A percentile compares a stretch with the other conserved stretches of the same genome.
These are phyloP conservation scores for Etheostoma perlongum DNA, from an alignment of 2,797 vertebrate species.

Conservation along the genomic window DNA sequence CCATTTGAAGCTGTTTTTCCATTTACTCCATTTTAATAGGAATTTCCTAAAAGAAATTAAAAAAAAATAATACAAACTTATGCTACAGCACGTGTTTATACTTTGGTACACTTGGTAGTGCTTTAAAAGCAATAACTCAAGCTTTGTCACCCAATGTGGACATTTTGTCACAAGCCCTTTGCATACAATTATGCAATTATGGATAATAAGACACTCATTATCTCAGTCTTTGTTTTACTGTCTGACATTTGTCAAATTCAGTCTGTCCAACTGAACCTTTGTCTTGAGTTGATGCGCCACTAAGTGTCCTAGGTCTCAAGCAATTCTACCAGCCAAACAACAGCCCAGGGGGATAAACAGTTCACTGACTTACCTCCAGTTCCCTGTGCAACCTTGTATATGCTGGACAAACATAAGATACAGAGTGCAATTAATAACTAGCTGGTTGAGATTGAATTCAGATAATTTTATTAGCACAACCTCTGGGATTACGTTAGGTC, in stretches of 20 bases:
- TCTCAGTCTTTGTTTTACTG: conserved; percentile 27
- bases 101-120: neutral
- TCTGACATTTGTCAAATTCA: conserved; percentile 43
- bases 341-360: neutral
- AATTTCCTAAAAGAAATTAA: neutral
- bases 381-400: neutral
- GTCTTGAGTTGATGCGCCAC: conserved; percentile 22
- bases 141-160: neutral
- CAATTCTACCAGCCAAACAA: conserved; percentile 7
- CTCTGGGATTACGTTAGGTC: neutral
- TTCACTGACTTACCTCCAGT: neutral
- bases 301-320: conserved; percentile 8
- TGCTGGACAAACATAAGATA: neutral
- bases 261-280: conserved; percentile 33
- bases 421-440: neutral
- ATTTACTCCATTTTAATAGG: too few relatives aligned
- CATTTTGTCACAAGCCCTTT: neutral
- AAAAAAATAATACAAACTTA: neutral
- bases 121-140: conserved; percentile 10
- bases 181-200: conserved; percentile 4
- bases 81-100: neutral
- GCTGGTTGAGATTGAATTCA: too few relatives aligned
- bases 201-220: conserved; percentile 29
- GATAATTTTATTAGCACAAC: neutral
- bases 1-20: neutral